Evolutionary conservation across 2,113 vertebrate genomes (phyloP), one percentile per base, ranked within the genome.

Genomic region (Ammodytes dubius): DNA sequence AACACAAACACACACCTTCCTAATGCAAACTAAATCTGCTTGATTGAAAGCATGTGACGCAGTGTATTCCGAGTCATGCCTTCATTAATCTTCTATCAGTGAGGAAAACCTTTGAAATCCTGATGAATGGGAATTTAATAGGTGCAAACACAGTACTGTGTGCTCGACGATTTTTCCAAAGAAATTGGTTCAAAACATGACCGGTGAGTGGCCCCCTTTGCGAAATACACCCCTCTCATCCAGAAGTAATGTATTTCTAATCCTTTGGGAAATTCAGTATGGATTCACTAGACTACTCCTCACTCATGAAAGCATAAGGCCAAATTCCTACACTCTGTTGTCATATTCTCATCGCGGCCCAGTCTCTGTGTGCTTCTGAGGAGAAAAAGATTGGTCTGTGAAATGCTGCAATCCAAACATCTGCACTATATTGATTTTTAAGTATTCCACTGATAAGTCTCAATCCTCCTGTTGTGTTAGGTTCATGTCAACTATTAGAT

Each of bases 61-160:
- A 1, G 66, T 39, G 52, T 46, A 78, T 82, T 86, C 81, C 53
- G 53, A 85, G 59, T 74, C 81, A 86, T 60, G 67, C 43, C 40
- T 79, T 66, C 37, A 82, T 84, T 88, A 80, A 78, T 90, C 60
- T 79, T 78, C 72, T 70, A 74, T 8, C 49, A 58, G 60, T 64
- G 67, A 74, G 79, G 19, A 87, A 81, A 84, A 64, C 45, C 45
- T 66, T 56, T 69, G 58, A 85, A 82, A 35, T 79, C 58, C 52
- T 69, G 61, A 77, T 78, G 58, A 88, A 87, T 77, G 43, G 59
- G 76, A 83, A 84, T 79, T 86, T 88, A 90, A 92, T 89, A 54
- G 11, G 54, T 69, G 77, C 74, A 87, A 89, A 91, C 74, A 88
- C 46, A 17, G n/a, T 10, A 47, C 2, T 63, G 74, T 89, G 78